Percentiles rank a stretch among this genome's conserved stretches.
These are phyloP conservation scores for Datnioides undecimradiatus DNA, from an alignment of 2,113 vertebrate species.

Conservation along the genomic window DNA sequence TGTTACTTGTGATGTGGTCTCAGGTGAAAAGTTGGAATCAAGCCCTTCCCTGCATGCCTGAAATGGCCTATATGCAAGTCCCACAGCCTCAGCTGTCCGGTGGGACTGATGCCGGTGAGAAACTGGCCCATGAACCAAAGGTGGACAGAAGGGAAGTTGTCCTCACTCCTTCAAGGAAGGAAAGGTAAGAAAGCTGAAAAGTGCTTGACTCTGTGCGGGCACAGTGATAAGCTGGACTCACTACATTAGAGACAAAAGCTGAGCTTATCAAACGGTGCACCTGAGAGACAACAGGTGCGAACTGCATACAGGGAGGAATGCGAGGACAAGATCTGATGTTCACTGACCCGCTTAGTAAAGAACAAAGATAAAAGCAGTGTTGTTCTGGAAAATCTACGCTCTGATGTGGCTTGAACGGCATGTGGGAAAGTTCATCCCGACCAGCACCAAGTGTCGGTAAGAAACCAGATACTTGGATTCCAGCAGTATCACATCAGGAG, in stretches of 20 bases:
- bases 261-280: conserved; percentile 50
- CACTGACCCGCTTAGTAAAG: conserved; percentile 40
- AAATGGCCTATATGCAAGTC: conserved; percentile 4
- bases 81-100: conserved; percentile 6
- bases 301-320: conserved; percentile 53
- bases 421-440: conserved; percentile 47
- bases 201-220: conserved; percentile 15
- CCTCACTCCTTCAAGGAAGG: conserved; percentile 25
- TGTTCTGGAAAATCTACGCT: conserved; percentile 45
- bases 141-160: conserved; percentile 41
- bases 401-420: conserved; percentile 59
- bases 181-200: conserved; percentile 39
- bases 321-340: conserved; percentile 34
- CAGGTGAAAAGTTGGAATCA: conserved; percentile 16
- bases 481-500: conserved; percentile 22
- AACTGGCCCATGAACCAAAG: conserved; percentile 25
- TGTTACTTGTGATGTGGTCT: neutral
- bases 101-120: conserved; percentile 30
- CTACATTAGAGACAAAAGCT: conserved; percentile 54
- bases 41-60: conserved; percentile 8
- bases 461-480: conserved; percentile 22
- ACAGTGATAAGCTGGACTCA: conserved; percentile 37
- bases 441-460: conserved; percentile 18
- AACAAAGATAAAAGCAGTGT: conserved; percentile 59
- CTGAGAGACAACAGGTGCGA: conserved; percentile 66